These are phyloP conservation scores for Terrapene triunguis DNA, from an alignment of 2,113 vertebrate species.

Conservation along the genomic window DNA sequence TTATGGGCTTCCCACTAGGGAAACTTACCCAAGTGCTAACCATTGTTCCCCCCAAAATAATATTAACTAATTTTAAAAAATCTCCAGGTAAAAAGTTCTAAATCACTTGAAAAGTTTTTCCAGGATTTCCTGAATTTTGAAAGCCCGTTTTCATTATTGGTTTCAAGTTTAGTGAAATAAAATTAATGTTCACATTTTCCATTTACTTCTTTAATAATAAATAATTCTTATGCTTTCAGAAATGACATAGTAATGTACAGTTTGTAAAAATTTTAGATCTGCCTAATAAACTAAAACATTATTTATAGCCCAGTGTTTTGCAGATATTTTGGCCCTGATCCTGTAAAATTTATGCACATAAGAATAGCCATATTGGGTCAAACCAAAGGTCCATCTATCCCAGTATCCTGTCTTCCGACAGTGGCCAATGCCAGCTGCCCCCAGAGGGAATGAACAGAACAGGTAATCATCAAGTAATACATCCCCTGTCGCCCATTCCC, in stretches of 20 bases:
- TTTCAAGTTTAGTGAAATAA: not conserved
- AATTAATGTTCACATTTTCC: not conserved
- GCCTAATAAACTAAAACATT: not conserved
- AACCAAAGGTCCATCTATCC: too few species aligned
- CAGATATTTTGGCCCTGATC: not conserved
- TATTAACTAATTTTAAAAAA: not conserved
- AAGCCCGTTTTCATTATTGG: not conserved
- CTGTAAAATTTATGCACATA: not conserved
- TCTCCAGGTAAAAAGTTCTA: not conserved
- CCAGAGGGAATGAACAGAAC: too few species aligned
- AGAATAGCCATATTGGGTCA: too few species aligned
- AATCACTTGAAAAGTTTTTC: not conserved
- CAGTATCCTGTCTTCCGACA: too few species aligned
- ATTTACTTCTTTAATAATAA: not conserved
- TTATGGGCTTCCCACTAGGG: not conserved
- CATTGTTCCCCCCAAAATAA: not conserved
- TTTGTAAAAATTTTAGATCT: not conserved
- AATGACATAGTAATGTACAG: not conserved
- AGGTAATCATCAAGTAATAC: too few species aligned
- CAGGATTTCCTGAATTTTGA: not conserved
- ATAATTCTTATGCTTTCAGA: not conserved
- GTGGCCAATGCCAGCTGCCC: too few species aligned
- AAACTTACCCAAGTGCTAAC: not conserved
- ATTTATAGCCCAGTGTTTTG: not conserved
- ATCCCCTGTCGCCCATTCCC: too few species aligned